phyloP scores from a whole-genome alignment of 1,140 invertebrate genomes.

The Drosophila micromelanica region DNA sequence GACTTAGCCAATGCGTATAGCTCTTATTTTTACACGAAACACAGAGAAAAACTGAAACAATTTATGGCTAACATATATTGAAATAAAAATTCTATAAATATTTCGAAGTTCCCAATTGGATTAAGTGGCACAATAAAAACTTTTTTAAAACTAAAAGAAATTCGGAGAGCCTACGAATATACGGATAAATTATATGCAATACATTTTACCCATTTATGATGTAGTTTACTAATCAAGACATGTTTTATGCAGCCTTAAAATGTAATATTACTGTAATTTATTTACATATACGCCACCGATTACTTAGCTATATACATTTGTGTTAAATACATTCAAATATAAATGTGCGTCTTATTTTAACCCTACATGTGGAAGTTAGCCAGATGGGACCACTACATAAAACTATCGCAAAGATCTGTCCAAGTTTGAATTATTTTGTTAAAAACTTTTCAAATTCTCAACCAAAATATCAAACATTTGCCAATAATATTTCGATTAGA shows the following conservation, averaged over 20 bases:
- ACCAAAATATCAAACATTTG: too few species aligned
- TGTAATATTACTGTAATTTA: conserved; percentile 46
- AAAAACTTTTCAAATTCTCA: too few species aligned
- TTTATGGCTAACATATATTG: conserved; percentile 27
- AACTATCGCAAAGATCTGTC: too few species aligned
- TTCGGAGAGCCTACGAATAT: conserved; percentile 47
- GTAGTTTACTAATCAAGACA: conserved; percentile 4
- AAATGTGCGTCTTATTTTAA: conserved; percentile 4
- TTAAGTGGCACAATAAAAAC: conserved; percentile 8
- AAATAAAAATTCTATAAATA: background rate
- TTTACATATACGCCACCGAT: conserved; percentile 63
- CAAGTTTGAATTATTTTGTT: too few species aligned
- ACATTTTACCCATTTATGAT: conserved; percentile 5
- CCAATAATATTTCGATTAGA: too few species aligned
- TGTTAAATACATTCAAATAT: conserved; percentile 46
- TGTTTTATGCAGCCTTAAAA: conserved; percentile 42
- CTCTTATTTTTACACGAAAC: conserved; percentile 62
- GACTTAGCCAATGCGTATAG: conserved; percentile 52
- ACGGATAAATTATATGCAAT: conserved; percentile 11
- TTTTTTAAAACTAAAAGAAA: conserved; percentile 12
- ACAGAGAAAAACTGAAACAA: conserved; percentile 24
- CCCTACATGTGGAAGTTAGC: too few species aligned
- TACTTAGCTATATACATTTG: conserved; percentile 59
- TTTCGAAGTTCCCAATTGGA: conserved; percentile 8
- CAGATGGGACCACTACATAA: too few species aligned